phyloP scores from a whole-genome alignment of 2,113 vertebrate species.

The Chrysemys picta region DNA sequence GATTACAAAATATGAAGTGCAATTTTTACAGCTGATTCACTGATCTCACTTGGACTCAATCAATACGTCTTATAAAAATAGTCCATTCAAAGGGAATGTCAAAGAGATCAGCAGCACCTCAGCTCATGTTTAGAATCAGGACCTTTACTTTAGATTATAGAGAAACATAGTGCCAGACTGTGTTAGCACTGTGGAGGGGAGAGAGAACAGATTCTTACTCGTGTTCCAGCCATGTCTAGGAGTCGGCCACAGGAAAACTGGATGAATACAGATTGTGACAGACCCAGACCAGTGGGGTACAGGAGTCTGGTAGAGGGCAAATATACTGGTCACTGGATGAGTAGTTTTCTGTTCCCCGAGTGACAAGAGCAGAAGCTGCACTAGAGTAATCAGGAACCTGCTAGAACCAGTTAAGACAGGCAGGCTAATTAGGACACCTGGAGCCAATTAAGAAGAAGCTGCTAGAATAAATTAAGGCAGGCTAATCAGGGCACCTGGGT shows the following conservation, averaged over 20 bases:
- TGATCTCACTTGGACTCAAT: conserved; percentile 50
- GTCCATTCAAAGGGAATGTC: conserved; percentile 46
- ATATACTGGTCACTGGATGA: too few species aligned
- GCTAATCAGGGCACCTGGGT: too few species aligned
- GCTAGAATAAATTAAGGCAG: too few species aligned
- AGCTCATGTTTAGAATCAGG: background rate
- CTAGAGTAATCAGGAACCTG: too few species aligned
- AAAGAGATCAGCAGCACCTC: background rate
- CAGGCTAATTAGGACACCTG: too few species aligned
- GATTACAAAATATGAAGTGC: conserved; percentile 67
- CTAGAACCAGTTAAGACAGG: too few species aligned
- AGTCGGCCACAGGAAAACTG: background rate
- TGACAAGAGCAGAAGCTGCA: too few species aligned
- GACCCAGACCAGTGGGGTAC: too few species aligned
- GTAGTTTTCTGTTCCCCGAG: too few species aligned
- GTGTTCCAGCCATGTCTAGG: background rate
- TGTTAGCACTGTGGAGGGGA: background rate
- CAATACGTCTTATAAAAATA: conserved; percentile 53
- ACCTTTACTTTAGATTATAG: conserved; percentile 9
- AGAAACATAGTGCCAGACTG: background rate
- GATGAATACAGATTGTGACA: background rate
- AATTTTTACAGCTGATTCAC: conserved; percentile 55
- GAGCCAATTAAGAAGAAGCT: too few species aligned
- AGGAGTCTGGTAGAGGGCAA: too few species aligned
- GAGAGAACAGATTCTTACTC: background rate